Evolutionary conservation across 2,888 invertebrate species (phyloP).

Genomic region (Steinernema scapterisci): DNA sequence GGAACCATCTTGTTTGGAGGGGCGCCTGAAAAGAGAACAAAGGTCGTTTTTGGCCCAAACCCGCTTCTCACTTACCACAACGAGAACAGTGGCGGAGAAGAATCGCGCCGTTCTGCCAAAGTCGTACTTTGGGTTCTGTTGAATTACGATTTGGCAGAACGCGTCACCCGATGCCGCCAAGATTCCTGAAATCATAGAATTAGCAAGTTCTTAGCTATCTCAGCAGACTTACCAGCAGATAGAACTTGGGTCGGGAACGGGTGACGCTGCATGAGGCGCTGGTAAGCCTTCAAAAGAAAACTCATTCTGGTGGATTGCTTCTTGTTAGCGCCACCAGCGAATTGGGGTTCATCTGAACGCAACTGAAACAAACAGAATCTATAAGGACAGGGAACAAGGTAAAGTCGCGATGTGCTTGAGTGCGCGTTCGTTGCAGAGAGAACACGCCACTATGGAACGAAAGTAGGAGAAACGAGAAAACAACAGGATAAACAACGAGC

Average conservation of each 20-base stretch:
- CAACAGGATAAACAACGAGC: neutral
- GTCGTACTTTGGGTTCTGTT: constrained; percentile 38
- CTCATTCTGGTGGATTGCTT: constrained; percentile 1
- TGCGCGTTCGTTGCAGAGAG: neutral
- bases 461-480: neutral
- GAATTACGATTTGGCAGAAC: constrained; percentile 52
- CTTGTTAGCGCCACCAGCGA: neutral
- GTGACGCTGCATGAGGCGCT: constrained; percentile 40
- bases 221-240: constrained; percentile 36
- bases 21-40: constrained; percentile 48
- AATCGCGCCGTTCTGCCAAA: constrained; percentile 18
- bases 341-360: neutral
- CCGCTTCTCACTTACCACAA: too few species aligned
- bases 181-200: constrained; percentile 38
- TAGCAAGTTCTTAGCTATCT: too few species aligned
- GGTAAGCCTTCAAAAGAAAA: neutral
- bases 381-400: constrained; percentile 6
- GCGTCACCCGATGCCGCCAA: constrained; percentile 55
- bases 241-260: constrained; percentile 53
- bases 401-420: neutral
- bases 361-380: neutral
- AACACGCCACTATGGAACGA: too few species aligned
- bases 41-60: too few species aligned
- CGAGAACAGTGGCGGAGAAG: constrained; percentile 6
- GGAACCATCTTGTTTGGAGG: constrained; percentile 53